Base-by-base conservation (phyloP, 2,888 invertebrate species). In the Antheraea yamamai region DNA sequence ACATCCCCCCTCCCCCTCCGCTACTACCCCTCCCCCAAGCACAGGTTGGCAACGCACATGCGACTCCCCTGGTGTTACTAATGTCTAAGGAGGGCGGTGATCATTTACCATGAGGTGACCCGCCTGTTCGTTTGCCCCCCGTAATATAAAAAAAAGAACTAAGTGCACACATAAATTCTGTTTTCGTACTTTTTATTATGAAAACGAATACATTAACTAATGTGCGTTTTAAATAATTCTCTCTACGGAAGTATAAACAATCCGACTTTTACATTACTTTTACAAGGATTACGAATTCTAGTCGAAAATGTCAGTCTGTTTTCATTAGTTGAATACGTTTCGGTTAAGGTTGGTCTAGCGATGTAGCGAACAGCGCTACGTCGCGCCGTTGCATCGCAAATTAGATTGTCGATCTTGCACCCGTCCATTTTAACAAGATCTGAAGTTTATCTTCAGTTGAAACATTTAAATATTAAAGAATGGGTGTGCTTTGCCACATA, bases 351-450 rank as follows among this genome's bases (percentile, higher is more conserved):
- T 47, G 47, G 58, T 39, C 68, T 35, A 39, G 70, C 6, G 18
- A 47, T n/a, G 16, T 18, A 55, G 74, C 61, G 47, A 39, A 39
- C 35, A 26, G 55, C 55, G 35, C 20, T n/a, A 7, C 23, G 61
- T 8, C 61, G n/a, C 61, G n/a, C 10, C 18, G 61, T 30, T 30
- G 61, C 61, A 71, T 79, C 78, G 73, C 83, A 84, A 84, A 84
- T 83, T 78, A 75, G 77, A 81, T 85, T 81, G 80, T 81, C 81
- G 79, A 78, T 74, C 75, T 75, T 70, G 8, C 64, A 26, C 1
- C n/a, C 35, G 75, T 58, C 84, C 80, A 80, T 51, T 73, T 77
- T 75, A 75, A 51, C 71, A 47, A 71, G 74, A 75, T 26, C 74
- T 14, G 58, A 39, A 26, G 12, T 39, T 16, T 39, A n/a, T 4